Conservation (phyloP, 2,888 invertebrate genomes). For the Smittia sp. region DNA sequence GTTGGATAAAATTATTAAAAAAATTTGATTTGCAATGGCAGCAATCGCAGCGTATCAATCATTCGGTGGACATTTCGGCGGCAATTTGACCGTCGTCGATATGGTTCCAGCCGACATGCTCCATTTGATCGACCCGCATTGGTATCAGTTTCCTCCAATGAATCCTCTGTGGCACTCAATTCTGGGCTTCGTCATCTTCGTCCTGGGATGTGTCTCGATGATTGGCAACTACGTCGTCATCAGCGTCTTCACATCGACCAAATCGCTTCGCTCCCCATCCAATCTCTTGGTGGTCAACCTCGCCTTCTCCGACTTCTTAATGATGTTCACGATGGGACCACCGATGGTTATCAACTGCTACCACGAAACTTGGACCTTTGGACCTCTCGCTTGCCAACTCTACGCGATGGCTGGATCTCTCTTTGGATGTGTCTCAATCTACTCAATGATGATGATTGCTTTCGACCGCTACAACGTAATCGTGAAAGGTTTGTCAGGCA, state of each 20-base stretch:
- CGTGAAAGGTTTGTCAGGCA: slow-evolving; percentile 57
- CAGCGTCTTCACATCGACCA: slow-evolving; percentile 52
- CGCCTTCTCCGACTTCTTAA: slow-evolving; percentile 85
- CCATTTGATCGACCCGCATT: slow-evolving; percentile 60
- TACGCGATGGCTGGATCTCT: slow-evolving; percentile 59
- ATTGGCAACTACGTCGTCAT: slow-evolving; percentile 53
- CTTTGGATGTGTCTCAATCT: slow-evolving; percentile 59
- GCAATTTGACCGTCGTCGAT: slow-evolving; percentile 67
- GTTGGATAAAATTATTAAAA: background rate
- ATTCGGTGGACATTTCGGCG: slow-evolving; percentile 43
- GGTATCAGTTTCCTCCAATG: slow-evolving; percentile 60
- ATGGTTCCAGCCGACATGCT: slow-evolving; percentile 67
- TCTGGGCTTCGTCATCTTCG: slow-evolving; percentile 61
- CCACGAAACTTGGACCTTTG: slow-evolving; percentile 43
- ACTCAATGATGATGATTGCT: slow-evolving; percentile 59
- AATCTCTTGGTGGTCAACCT: slow-evolving; percentile 88
- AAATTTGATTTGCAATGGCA: slow-evolving; percentile 17
- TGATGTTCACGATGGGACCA: slow-evolving; percentile 65
- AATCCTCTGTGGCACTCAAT: slow-evolving; percentile 61
- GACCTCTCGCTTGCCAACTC: slow-evolving; percentile 56
- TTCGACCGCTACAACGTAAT: slow-evolving; percentile 60
- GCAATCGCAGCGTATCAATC: slow-evolving; percentile 33
- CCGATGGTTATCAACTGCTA: slow-evolving; percentile 16
- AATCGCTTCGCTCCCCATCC: slow-evolving; percentile 75
- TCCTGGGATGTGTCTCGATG: slow-evolving; percentile 55